phyloP scores from a whole-genome alignment of 2,113 vertebrate species.

The Myotis yumanensis region DNA sequence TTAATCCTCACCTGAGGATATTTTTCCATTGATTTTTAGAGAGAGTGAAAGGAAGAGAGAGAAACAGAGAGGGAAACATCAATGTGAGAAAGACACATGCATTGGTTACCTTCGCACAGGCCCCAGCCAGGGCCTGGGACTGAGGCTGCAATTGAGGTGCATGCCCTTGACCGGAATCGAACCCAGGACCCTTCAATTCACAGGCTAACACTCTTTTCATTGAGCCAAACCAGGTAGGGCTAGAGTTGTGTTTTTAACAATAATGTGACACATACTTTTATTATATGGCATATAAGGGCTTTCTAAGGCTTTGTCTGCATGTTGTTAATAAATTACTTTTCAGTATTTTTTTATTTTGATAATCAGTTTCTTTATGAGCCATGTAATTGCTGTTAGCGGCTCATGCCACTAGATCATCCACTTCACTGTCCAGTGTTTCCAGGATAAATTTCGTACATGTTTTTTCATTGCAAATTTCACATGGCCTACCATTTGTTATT shows the following conservation, averaged over 20 bases:
- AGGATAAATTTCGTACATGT: neutral
- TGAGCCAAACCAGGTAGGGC: too few species aligned
- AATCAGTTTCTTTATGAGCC: neutral
- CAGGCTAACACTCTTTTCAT: too few species aligned
- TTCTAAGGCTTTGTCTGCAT: neutral
- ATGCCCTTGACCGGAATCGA: too few species aligned
- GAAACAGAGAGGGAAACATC: too few species aligned
- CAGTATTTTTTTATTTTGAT: conserved; percentile 2
- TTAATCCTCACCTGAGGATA: too few species aligned
- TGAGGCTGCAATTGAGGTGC: too few species aligned
- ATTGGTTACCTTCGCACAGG: too few species aligned
- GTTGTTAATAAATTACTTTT: conserved; percentile 17
- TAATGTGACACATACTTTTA: neutral
- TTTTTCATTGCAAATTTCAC: neutral
- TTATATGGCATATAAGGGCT: neutral
- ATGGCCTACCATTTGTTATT: neutral
- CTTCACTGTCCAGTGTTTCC: neutral
- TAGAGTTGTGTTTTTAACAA: neutral
- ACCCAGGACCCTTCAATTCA: too few species aligned
- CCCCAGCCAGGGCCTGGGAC: too few species aligned
- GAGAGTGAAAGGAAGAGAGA: too few species aligned
- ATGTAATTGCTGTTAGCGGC: neutral
- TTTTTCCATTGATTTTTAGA: too few species aligned
- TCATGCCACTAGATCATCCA: neutral
- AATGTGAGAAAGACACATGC: too few species aligned